These are phyloP conservation scores for Oceanites oceanicus DNA, from an alignment of 2,113 vertebrate genomes.

Conservation along the genomic window DNA sequence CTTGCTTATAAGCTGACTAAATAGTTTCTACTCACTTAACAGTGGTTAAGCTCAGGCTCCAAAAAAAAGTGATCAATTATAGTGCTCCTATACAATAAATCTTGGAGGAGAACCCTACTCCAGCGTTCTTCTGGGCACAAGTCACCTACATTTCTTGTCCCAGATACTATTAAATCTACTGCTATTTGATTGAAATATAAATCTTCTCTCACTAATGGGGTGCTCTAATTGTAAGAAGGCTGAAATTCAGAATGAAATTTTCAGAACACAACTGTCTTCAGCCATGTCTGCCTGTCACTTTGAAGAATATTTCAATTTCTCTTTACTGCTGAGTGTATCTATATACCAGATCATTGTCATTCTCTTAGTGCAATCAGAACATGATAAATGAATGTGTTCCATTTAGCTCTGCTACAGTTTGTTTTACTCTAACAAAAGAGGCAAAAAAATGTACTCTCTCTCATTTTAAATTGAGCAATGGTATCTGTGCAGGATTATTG, in stretches of 20 bases:
- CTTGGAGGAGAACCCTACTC: not conserved
- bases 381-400: not conserved
- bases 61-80: not conserved
- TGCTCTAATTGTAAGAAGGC: not conserved
- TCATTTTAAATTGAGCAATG: not conserved
- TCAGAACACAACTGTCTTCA: not conserved
- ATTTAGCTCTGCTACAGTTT: not conserved
- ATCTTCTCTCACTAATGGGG: not conserved
- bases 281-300: not conserved
- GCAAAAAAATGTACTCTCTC: not conserved
- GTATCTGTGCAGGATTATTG: not conserved
- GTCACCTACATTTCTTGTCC: not conserved
- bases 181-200: slow-evolving; percentile 22
- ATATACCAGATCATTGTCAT: not conserved
- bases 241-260: not conserved
- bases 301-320: slow-evolving; percentile 27
- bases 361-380: not conserved
- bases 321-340: slow-evolving; percentile 7
- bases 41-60: not conserved
- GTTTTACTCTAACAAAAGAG: not conserved
- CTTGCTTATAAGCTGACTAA: not conserved
- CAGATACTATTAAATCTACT: not conserved
- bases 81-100: not conserved
- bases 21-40: not conserved
- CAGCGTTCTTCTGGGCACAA: not conserved